Conservation (phyloP, 2,888 invertebrate species). For the Drosophila setosimentum region DNA sequence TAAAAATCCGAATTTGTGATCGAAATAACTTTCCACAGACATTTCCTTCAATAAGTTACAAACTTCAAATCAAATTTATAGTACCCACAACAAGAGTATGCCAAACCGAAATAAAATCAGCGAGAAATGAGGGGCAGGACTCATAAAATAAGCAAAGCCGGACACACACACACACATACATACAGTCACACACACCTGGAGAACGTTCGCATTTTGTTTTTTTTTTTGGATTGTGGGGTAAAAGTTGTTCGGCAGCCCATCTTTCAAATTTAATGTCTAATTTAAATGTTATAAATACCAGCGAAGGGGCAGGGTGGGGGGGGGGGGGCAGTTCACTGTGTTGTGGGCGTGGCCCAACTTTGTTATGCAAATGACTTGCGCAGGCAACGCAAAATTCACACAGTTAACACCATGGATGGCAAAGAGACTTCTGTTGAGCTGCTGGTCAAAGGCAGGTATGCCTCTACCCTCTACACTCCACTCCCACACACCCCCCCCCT, state of each 20-base stretch:
- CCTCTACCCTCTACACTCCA: too few species aligned
- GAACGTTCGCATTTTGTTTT: background rate
- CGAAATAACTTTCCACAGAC: background rate
- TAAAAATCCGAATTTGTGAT: background rate
- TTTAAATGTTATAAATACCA: slow-evolving; percentile 78
- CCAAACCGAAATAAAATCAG: slow-evolving; percentile 20
- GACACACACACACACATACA: slow-evolving; percentile 4
- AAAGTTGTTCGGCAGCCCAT: slow-evolving; percentile 74
- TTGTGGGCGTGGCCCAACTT: slow-evolving; percentile 61
- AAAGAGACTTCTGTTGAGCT: slow-evolving; percentile 34
- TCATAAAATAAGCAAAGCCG: slow-evolving; percentile 34
- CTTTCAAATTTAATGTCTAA: slow-evolving; percentile 80
- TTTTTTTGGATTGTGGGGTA: slow-evolving; percentile 2
- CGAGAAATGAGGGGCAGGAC: background rate
- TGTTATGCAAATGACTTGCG: slow-evolving; percentile 77
- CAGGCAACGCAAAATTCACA: slow-evolving; percentile 65
- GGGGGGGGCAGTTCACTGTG: slow-evolving; percentile 10
- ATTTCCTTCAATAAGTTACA: too few species aligned
- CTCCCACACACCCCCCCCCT: too few species aligned
- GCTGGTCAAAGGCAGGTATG: slow-evolving; percentile 45
- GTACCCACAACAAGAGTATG: background rate
- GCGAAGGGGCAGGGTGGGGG: slow-evolving; percentile 17
- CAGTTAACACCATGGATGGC: slow-evolving; percentile 68
- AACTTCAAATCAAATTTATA: background rate
- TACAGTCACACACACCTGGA: slow-evolving; percentile 32